Base-by-base conservation (phyloP, 1,140 invertebrate species). In the Drosophila simulans region DNA sequence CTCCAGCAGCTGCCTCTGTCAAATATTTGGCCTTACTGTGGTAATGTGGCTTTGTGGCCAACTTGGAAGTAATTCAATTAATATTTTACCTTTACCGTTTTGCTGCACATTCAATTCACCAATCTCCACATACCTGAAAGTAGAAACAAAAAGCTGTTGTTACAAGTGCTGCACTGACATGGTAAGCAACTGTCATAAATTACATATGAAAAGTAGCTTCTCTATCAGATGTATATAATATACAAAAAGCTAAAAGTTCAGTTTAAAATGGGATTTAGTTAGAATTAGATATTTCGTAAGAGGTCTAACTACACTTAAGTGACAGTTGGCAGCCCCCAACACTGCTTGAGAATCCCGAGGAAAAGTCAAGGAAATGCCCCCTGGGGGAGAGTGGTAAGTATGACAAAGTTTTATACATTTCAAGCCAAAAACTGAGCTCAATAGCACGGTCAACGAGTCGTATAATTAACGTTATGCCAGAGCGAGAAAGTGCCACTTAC, bases 401-500 rank as follows among this genome's bases (percentile, higher is more conserved):
- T 88, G 58, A 70, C 70, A 86, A 86, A 88, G 70, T 89, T 86
- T 88, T 77, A 64, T 86, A 83, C 70, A 78, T 88, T 88, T 69
- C 46, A 62, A 88, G 77, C 69, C 58, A 40, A 65, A 77, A 71
- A 79, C 60, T 49, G 52, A 59, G 49, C 82, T 71, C 74, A 79
- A 88, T 88, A 75, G 83, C 83, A 73, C 83, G 83, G 83, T 83
- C 83, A 86, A 88, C 83, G 83, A 89, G 83, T 76, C 83, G 84
- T 86, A 88, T 86, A 86, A 88, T 86, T 86, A 86, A 86, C 77
- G 84, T 69, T 65, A 69, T 72, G 75, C 52, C 75, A 49, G 64
- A 59, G 64, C 71, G 63, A 65, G 46, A 54, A 56, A 75, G 76
- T 63, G 34, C 20, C 68, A 70, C 43, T 70, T 71, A 37, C 59